Conservation (phyloP, 2,888 invertebrate genomes). For the Meghimatium bilineatum region DNA sequence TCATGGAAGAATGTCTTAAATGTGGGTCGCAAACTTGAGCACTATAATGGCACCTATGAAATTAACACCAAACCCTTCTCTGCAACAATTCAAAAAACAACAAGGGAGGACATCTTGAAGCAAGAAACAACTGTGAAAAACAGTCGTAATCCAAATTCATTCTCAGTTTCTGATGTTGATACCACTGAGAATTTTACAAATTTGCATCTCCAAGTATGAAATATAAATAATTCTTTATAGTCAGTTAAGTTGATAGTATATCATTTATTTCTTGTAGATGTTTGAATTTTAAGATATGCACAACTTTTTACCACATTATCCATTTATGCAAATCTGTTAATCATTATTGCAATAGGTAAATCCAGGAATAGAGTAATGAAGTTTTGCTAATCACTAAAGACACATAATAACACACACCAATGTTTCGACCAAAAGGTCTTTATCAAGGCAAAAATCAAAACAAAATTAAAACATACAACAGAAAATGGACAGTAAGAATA, state of each 20-base stretch:
- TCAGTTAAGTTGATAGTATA: background rate
- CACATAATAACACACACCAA: too few relatives aligned
- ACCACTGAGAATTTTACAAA: background rate
- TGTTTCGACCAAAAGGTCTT: too few relatives aligned
- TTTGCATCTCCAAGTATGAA: constrained; percentile 24
- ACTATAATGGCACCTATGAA: constrained; percentile 14
- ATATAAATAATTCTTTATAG: background rate
- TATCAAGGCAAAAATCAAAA: too few relatives aligned
- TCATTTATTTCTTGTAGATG: too few relatives aligned
- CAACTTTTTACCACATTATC: too few relatives aligned
- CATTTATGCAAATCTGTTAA: too few relatives aligned
- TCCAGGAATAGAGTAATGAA: too few relatives aligned
- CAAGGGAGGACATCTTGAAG: constrained; percentile 13
- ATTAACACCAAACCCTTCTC: background rate
- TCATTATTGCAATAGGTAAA: too few relatives aligned
- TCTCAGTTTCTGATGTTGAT: constrained; percentile 10
- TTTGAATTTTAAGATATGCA: too few relatives aligned
- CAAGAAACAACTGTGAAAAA: background rate
- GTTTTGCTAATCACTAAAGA: too few relatives aligned
- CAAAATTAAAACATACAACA: too few relatives aligned
- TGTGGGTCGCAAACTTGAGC: background rate
- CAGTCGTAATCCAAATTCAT: background rate
- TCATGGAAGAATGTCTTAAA: constrained; percentile 2
- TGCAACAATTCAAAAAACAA: constrained; percentile 15
- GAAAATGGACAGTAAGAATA: too few relatives aligned